These are phyloP conservation scores for Dorcus parallelipipedus DNA, from an alignment of 2,888 invertebrate species.

Conservation along the genomic window DNA sequence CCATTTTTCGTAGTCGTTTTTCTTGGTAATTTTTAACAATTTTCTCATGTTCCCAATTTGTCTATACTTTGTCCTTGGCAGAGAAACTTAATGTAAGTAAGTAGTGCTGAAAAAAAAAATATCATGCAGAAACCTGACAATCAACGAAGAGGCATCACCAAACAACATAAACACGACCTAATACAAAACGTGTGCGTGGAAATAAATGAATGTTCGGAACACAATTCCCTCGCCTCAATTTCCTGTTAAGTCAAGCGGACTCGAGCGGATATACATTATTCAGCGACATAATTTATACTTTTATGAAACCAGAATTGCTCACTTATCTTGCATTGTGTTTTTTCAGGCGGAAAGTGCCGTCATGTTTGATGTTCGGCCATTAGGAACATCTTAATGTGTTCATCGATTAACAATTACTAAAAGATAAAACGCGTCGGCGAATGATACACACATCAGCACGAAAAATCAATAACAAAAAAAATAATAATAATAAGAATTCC, in stretches of 20 bases:
- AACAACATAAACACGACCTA: no score
- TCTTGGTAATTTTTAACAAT: no score
- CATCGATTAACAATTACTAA: background rate
- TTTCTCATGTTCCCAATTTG: no score
- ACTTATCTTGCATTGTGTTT: background rate
- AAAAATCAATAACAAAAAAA: no score
- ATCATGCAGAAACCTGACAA: no score
- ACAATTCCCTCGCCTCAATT: slow-evolving; percentile 7
- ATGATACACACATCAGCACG: no score
- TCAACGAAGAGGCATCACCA: no score
- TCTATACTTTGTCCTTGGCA: no score
- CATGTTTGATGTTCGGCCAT: background rate
- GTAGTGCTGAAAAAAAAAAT: no score
- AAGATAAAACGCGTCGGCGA: background rate
- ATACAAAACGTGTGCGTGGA: background rate
- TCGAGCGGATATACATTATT: slow-evolving; percentile 11
- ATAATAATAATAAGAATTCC: no score
- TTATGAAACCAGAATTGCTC: slow-evolving; percentile 7
- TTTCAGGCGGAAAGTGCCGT: background rate
- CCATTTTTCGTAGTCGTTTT: no score
- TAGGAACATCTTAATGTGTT: background rate
- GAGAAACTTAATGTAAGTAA: no score
- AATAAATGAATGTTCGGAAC: slow-evolving; percentile 5
- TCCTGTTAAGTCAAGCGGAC: slow-evolving; percentile 7
- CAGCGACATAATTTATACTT: slow-evolving; percentile 9